A percentile compares a stretch with the other conserved stretches of the same genome.
Evolutionary conservation across 2,888 invertebrate species (phyloP).

Genomic region (Conus canariensis): DNA sequence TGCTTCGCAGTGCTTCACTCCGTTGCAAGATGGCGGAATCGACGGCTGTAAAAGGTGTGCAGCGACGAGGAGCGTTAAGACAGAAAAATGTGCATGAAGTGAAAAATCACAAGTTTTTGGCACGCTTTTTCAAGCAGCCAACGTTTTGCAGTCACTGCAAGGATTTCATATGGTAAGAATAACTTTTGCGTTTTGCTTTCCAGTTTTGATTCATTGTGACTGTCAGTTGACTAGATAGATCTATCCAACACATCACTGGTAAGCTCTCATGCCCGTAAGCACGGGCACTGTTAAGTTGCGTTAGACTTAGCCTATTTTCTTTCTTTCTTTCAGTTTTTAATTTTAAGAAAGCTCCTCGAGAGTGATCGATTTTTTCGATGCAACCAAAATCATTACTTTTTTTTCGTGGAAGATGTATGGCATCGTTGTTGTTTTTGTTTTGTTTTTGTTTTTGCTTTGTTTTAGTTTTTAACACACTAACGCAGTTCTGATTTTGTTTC

Average conservation of each 20-base stretch:
- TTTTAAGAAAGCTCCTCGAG: too few species aligned
- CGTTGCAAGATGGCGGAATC: conserved; percentile 57
- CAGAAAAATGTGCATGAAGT: conserved; percentile 99
- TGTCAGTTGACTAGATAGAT: not conserved
- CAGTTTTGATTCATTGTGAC: not conserved
- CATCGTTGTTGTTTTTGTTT: not conserved
- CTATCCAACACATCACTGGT: not conserved
- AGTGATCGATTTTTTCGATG: too few species aligned
- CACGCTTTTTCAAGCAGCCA: conserved; percentile 99
- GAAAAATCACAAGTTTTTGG: conserved; percentile 99
- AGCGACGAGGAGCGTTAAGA: conserved; percentile 91
- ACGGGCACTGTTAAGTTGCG: not conserved
- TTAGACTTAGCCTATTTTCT: too few species aligned
- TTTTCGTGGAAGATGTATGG: not conserved
- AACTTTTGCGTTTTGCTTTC: not conserved
- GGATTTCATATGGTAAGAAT: conserved; percentile 99
- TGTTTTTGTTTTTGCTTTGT: conserved; percentile 62
- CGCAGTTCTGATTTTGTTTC: not conserved
- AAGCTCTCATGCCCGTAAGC: not conserved
- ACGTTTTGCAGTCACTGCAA: conserved; percentile 99
- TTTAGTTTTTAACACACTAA: too few species aligned
- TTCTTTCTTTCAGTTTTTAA: too few species aligned
- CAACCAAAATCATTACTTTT: not conserved
- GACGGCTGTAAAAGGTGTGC: conserved; percentile 66
- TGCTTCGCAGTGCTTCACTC: conserved; percentile 32